A percentile compares a stretch with the other conserved stretches of the same genome.
These are phyloP conservation scores for Nibea albiflora DNA, from an alignment of 2,113 vertebrate species.

Conservation along the genomic window DNA sequence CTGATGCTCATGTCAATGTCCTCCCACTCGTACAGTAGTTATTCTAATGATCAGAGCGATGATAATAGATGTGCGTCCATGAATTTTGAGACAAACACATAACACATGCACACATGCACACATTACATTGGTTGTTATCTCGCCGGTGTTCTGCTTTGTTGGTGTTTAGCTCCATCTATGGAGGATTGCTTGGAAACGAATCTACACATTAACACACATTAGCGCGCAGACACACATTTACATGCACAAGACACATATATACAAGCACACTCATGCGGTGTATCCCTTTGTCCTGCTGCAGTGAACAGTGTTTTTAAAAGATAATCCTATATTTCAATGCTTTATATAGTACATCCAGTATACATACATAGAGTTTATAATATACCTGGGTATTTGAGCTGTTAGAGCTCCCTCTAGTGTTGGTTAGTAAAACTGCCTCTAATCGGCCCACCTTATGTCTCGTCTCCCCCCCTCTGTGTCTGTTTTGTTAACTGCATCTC, in stretches of 20 bases:
- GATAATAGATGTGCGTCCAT: conserved; percentile 62
- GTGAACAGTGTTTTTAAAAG: conserved; percentile 79
- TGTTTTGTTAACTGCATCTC: conserved; percentile 67
- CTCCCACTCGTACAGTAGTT: conserved; percentile 72
- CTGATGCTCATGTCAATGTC: conserved; percentile 74
- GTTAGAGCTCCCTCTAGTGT: conserved; percentile 76
- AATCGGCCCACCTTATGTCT: conserved; percentile 47
- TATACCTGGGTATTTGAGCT: conserved; percentile 72
- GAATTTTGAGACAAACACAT: conserved; percentile 43
- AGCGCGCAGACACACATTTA: conserved; percentile 17
- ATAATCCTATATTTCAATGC: conserved; percentile 78
- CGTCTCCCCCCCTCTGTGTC: conserved; percentile 23
- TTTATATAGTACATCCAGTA: conserved; percentile 76
- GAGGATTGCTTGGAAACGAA: conserved; percentile 61
- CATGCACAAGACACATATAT: conserved; percentile 37
- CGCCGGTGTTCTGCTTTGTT: conserved; percentile 62
- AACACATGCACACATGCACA: conserved; percentile 26
- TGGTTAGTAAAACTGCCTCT: conserved; percentile 71
- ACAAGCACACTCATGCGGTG: conserved; percentile 69
- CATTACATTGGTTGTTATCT: conserved; percentile 37
- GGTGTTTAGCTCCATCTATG: conserved; percentile 59
- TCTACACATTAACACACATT: conserved; percentile 16
- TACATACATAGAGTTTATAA: conserved; percentile 73
- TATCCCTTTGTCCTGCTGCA: conserved; percentile 76
- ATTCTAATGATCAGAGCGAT: conserved; percentile 59